Conservation (phyloP, 2,113 vertebrate species). For the Cyanoramphus novaezelandiae region DNA sequence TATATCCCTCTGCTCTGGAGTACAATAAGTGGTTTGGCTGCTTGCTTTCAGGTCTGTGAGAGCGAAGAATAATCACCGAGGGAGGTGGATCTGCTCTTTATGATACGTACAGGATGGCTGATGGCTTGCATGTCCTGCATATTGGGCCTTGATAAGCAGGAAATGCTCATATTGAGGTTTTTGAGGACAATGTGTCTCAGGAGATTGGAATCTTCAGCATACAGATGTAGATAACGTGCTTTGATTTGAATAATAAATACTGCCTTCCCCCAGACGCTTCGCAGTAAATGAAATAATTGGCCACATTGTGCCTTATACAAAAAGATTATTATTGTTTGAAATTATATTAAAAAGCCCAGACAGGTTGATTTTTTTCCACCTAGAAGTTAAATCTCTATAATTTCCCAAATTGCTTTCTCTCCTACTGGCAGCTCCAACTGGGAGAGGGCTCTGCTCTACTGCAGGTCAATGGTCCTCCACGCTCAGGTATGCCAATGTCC, state of each 20-base stretch:
- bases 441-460: not conserved
- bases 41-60: not conserved
- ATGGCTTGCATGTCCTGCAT: not conserved
- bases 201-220: not conserved
- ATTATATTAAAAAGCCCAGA: not conserved
- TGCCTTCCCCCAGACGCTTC: not conserved
- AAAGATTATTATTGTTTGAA: not conserved
- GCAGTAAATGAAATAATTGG: not conserved
- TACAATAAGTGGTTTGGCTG: not conserved
- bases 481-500: fast-evolving
- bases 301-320: not conserved
- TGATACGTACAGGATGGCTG: not conserved
- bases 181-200: not conserved
- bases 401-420: not conserved
- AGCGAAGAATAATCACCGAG: not conserved
- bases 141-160: not conserved
- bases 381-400: not conserved
- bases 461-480: not conserved
- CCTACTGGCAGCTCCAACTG: not conserved
- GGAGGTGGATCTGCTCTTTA: not conserved
- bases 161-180: not conserved
- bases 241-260: not conserved
- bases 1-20: not conserved
- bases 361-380: not conserved
- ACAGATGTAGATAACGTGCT: not conserved